A percentile compares a stretch with the other conserved stretches of the same genome.
phyloP scores from a whole-genome alignment of 2,888 invertebrate species.

The Hylaea fasciaria region DNA sequence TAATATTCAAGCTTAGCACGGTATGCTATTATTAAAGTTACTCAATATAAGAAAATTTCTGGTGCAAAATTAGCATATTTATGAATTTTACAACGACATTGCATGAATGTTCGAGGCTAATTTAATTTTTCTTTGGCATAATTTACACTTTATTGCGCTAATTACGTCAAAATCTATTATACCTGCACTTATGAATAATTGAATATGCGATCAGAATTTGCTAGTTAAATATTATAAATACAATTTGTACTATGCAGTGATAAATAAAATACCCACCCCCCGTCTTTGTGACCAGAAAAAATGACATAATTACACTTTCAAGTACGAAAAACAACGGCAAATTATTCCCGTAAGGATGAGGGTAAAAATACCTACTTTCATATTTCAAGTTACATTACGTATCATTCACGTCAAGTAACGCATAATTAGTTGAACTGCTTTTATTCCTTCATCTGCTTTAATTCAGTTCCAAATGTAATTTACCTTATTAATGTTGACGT shows the following conservation, averaged over 20 bases:
- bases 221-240: too few species aligned
- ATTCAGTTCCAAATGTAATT: too few species aligned
- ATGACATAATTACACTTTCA: too few species aligned
- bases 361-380: too few species aligned
- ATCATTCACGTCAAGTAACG: too few species aligned
- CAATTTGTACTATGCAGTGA: too few species aligned
- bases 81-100: conserved; percentile 42
- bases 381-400: too few species aligned
- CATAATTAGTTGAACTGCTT: too few species aligned
- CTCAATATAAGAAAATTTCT: conserved; percentile 45
- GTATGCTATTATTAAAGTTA: conserved; percentile 42
- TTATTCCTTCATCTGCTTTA: too few species aligned
- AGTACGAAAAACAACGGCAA: too few species aligned
- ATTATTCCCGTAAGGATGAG: too few species aligned
- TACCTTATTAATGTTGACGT: too few species aligned
- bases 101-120: conserved; percentile 26
- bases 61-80: conserved; percentile 40
- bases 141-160: conserved; percentile 18
- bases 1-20: conserved; percentile 51
- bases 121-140: conserved; percentile 34
- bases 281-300: background rate
- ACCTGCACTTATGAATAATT: conserved; percentile 25
- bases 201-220: conserved; percentile 17
- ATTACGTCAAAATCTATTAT: conserved; percentile 26
- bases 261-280: background rate